Evolutionary conservation across 2,113 vertebrate genomes (phyloP).

Genomic region (Nipponia nippon): DNA sequence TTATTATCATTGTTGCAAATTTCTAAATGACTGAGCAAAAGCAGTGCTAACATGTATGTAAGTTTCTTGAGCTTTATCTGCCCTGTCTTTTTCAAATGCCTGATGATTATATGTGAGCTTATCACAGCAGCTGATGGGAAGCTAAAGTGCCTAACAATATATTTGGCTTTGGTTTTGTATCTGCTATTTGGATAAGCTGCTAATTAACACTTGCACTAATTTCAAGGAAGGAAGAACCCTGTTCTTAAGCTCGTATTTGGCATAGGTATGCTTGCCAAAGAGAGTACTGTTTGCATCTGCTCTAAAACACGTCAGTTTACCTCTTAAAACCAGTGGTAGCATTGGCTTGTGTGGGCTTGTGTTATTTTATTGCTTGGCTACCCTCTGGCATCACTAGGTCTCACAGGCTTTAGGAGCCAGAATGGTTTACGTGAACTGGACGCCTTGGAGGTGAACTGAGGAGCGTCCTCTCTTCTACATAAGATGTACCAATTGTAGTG

Average conservation of each 20-base stretch:
- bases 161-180: neutral
- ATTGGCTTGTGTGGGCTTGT: neutral
- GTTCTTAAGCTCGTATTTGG: neutral
- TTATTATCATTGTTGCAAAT: neutral
- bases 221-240: neutral
- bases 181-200: conserved; percentile 3
- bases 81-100: neutral
- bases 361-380: neutral
- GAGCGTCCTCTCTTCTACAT: neutral
- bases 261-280: neutral
- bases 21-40: neutral
- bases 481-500: neutral
- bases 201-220: conserved; percentile 29
- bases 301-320: neutral
- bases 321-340: neutral
- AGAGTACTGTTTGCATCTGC: neutral
- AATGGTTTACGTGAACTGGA: neutral
- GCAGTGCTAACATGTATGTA: neutral
- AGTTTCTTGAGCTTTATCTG: neutral
- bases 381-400: neutral
- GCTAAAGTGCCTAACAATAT: neutral
- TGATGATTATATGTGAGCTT: neutral
- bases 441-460: neutral
- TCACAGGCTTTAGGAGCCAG: neutral
- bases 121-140: neutral